These are phyloP conservation scores for Mormyrops boulengeri DNA, from an alignment of 2,797 vertebrate species.

Conservation along the genomic window DNA sequence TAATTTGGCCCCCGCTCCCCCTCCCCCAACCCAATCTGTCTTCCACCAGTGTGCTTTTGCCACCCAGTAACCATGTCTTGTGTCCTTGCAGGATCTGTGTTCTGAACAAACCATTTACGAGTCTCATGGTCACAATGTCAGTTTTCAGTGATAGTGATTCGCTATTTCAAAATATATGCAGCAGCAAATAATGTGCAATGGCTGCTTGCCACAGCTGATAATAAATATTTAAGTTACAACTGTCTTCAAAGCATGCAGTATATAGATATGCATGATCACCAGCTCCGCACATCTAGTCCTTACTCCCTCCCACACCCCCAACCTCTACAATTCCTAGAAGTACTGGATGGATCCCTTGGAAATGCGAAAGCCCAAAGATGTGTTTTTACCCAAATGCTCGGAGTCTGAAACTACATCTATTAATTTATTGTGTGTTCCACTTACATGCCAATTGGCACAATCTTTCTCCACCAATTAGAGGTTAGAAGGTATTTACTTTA, in stretches of 20 bases:
- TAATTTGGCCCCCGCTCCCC: background rate
- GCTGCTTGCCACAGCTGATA: background rate
- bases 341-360: background rate
- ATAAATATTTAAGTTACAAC: background rate
- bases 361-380: background rate
- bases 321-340: background rate
- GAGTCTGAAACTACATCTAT: background rate
- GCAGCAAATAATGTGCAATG: background rate
- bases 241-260: background rate
- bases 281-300: background rate
- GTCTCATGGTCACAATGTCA: background rate
- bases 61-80: background rate
- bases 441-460: background rate
- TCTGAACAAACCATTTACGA: background rate
- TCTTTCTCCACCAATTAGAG: background rate
- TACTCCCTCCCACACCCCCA: background rate
- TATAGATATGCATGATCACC: background rate
- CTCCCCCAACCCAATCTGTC: background rate
- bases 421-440: background rate
- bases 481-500: background rate
- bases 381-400: background rate
- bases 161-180: background rate
- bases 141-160: background rate
- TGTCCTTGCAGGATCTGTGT: background rate
- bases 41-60: background rate